Conservation (phyloP, 2,797 vertebrate genomes). For the Margarornis squamiger region DNA sequence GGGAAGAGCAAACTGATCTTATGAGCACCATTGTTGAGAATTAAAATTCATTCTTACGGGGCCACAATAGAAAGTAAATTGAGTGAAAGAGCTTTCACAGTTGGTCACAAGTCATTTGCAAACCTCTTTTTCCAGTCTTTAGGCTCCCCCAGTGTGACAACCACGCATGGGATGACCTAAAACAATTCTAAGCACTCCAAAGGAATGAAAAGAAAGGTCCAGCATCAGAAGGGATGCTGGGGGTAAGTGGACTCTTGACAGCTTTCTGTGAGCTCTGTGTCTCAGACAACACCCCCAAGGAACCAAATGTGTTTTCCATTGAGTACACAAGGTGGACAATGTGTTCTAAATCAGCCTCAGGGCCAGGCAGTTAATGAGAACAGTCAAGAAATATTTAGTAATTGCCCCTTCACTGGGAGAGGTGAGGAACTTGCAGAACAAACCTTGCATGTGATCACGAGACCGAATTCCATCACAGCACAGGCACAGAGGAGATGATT, state of each 20-base stretch:
- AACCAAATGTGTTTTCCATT: slow-evolving; percentile 1
- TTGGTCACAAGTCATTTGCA: neutral
- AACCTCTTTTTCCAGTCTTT: neutral
- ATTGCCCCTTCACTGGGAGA: neutral
- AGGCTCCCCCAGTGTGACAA: neutral
- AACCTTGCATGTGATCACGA: rapidly evolving
- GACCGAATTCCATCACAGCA: neutral
- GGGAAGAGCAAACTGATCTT: neutral
- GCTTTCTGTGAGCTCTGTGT: neutral
- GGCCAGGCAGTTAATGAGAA: neutral
- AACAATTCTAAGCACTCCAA: neutral
- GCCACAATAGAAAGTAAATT: neutral
- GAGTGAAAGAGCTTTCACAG: neutral
- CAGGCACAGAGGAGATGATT: neutral
- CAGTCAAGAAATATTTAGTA: neutral
- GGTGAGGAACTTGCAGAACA: neutral
- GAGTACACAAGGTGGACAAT: neutral
- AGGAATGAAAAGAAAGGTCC: neutral
- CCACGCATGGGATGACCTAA: neutral
- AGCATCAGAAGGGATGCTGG: neutral
- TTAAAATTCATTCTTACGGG: neutral
- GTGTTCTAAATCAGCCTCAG: neutral
- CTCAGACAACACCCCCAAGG: neutral
- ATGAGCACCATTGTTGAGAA: neutral
- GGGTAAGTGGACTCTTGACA: neutral